A percentile compares a stretch with the other conserved stretches of the same genome.
Evolutionary conservation across 2,797 vertebrate species (phyloP).

Genomic region (Chiloscyllium punctatum): DNA sequence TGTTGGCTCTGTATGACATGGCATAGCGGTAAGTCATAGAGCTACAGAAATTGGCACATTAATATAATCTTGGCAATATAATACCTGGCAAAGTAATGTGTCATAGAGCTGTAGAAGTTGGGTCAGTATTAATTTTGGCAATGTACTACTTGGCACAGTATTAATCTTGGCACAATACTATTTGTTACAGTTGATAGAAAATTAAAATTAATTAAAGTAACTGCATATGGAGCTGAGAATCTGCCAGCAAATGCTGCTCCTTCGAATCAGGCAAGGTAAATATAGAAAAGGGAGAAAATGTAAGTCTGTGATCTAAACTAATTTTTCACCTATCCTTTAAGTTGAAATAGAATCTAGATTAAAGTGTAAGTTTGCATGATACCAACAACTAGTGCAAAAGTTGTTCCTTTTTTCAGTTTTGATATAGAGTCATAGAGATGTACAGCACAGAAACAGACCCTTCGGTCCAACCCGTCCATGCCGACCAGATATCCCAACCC

Average conservation of each 20-base stretch:
- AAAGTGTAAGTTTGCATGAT: neutral
- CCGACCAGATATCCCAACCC: too few species aligned
- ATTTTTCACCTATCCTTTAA: neutral
- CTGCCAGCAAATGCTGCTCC: neutral
- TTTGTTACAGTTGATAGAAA: neutral
- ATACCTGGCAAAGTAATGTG: neutral
- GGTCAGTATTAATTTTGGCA: neutral
- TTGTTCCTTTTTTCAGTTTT: neutral
- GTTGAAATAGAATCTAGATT: neutral
- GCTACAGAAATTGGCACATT: neutral
- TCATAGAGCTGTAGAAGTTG: neutral
- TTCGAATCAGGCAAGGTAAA: neutral
- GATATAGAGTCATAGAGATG: neutral
- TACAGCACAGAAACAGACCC: too few species aligned
- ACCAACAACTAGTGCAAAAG: neutral
- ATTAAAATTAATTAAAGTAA: neutral
- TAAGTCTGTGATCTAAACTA: neutral
- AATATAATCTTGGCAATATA: neutral
- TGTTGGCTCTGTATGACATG: neutral
- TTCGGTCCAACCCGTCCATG: too few species aligned
- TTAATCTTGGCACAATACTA: neutral
- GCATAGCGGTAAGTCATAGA: neutral
- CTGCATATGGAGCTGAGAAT: neutral
- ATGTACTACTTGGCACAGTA: neutral
- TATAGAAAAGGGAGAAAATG: neutral